These are phyloP conservation scores for Acanthosepion lycidas DNA, from an alignment of 2,888 invertebrate species.

Conservation along the genomic window DNA sequence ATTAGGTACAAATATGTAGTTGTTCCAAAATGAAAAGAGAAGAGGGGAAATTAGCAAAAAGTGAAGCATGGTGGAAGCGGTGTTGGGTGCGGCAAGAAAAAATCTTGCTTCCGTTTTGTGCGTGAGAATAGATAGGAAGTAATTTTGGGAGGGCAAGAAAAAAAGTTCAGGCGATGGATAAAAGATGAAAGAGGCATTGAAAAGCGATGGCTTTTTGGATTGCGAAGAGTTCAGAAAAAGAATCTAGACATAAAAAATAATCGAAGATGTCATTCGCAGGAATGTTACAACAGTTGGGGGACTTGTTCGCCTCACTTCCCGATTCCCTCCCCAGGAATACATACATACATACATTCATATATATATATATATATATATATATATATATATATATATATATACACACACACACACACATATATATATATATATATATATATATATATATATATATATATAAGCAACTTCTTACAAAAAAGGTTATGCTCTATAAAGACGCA, in stretches of 20 bases:
- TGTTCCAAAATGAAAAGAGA: background rate
- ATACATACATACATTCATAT: too few species aligned
- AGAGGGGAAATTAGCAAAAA: background rate
- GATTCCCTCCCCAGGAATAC: background rate
- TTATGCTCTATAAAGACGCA: too few species aligned
- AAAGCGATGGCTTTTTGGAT: background rate
- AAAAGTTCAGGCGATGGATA: background rate
- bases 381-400: background rate
- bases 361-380: too few species aligned
- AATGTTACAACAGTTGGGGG: background rate
- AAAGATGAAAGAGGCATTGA: background rate
- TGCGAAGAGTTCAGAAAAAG: background rate
- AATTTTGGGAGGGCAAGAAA: background rate
- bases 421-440: background rate
- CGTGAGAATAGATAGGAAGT: conserved; percentile 23
- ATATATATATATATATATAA: too few species aligned
- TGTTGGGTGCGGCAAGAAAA: background rate
- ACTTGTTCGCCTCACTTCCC: background rate
- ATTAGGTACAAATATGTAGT: background rate
- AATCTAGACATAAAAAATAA: background rate
- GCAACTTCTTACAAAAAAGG: too few species aligned
- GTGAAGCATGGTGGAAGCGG: background rate
- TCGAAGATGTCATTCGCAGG: background rate
- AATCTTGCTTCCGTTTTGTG: background rate
- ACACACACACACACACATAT: background rate